phyloP scores from a whole-genome alignment of 2,888 invertebrate species.

The Danaus chrysippus region DNA sequence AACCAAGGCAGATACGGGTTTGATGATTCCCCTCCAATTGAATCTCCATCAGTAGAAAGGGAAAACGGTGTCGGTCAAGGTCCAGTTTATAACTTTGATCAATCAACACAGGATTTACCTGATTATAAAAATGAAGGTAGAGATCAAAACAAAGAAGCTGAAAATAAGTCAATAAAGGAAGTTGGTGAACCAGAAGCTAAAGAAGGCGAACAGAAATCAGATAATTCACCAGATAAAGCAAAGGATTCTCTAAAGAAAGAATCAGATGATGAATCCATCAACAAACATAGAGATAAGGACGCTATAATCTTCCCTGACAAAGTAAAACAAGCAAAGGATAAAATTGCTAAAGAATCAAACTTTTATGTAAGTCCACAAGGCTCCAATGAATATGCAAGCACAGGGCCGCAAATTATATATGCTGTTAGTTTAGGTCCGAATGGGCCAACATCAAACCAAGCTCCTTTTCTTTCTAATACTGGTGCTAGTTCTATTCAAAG shows the following conservation, averaged over 20 bases:
- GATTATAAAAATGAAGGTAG: not conserved
- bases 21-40: not conserved
- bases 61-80: not conserved
- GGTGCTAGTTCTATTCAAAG: not conserved
- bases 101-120: not conserved
- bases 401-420: constrained; percentile 18
- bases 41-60: not conserved
- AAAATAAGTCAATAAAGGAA: not conserved
- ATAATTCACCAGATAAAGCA: not conserved
- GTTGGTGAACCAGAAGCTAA: not conserved
- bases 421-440: constrained; percentile 20
- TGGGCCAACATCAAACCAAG: not conserved
- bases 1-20: not conserved
- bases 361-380: constrained; percentile 6
- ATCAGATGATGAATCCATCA: not conserved
- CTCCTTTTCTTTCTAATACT: constrained; percentile 1
- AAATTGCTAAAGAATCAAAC: constrained; percentile 9
- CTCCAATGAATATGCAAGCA: constrained; percentile 2
- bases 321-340: constrained; percentile 8
- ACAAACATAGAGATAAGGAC: constrained; percentile 10
- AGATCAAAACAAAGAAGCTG: not conserved
- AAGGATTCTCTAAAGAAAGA: not conserved
- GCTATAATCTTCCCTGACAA: constrained; percentile 15
- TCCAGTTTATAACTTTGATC: not conserved
- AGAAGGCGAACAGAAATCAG: not conserved